These are phyloP conservation scores for Oreortyx pictus DNA, from an alignment of 2,797 vertebrate species.

Conservation along the genomic window DNA sequence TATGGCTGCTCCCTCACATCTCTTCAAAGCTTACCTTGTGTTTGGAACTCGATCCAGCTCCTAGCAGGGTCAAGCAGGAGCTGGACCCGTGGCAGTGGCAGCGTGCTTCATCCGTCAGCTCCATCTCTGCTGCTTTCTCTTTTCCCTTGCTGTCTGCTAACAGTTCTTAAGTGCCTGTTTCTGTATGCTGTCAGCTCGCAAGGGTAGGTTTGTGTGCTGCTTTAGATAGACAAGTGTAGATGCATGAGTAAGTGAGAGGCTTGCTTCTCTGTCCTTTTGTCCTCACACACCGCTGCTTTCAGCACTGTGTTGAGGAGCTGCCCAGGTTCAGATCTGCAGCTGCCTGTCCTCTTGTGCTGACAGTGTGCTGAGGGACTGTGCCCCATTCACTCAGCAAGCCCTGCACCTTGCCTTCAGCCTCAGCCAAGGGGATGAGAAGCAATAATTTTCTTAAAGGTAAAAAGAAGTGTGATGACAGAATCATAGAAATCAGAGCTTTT, in stretches of 20 bases:
- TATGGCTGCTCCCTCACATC: neutral
- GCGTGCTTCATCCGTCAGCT: conserved; percentile 29
- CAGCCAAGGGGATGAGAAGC: neutral
- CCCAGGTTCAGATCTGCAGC: neutral
- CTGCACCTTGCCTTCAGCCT: neutral
- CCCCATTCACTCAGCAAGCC: neutral
- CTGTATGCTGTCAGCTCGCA: neutral
- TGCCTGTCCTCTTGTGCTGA: neutral
- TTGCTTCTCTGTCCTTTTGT: conserved; percentile 36
- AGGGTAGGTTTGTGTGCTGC: neutral
- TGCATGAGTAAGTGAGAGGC: neutral
- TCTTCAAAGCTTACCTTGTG: conserved; percentile 27
- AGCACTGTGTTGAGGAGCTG: neutral
- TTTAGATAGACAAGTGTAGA: conserved; percentile 1
- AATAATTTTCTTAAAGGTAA: neutral
- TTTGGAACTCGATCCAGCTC: conserved; percentile 4
- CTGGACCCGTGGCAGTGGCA: neutral
- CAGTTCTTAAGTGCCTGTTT: conserved; percentile 18
- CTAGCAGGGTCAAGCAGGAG: neutral
- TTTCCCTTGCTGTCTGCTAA: conserved; percentile 3
- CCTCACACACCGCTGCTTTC: conserved; percentile 31
- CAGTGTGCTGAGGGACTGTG: neutral
- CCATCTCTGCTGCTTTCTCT: neutral
- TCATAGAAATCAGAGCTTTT: neutral
- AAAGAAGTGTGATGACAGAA: neutral